phyloP scores from a whole-genome alignment of 2,113 vertebrate genomes.

The Python bivittatus region DNA sequence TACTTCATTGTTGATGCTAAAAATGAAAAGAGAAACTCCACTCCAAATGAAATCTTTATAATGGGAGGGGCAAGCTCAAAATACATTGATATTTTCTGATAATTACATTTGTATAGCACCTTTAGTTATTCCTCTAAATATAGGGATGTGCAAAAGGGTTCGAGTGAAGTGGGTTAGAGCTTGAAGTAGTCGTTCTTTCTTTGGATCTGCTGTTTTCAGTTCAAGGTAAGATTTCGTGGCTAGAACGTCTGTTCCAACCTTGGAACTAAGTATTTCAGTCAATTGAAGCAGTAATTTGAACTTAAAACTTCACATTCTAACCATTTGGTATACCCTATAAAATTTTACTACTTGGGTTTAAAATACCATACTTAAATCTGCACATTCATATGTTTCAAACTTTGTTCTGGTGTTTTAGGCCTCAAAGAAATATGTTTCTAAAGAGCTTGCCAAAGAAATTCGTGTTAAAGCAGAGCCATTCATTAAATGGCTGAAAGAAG shows the following conservation, averaged over 20 bases:
- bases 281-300: not conserved
- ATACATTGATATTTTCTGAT: not conserved
- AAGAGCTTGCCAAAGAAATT: slow-evolving; percentile 99
- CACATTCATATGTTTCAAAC: not conserved
- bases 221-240: not conserved
- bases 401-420: slow-evolving; percentile 71
- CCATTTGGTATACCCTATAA: not conserved
- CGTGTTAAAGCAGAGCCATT: slow-evolving; percentile 95
- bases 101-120: not conserved
- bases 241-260: not conserved
- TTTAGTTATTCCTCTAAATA: not conserved
- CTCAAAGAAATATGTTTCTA: slow-evolving; percentile 97
- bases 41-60: not conserved
- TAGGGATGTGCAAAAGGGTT: not conserved
- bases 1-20: not conserved
- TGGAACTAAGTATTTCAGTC: not conserved
- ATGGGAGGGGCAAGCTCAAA: not conserved
- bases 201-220: not conserved
- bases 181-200: not conserved
- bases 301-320: not conserved
- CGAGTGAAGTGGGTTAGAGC: not conserved
- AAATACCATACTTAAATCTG: not conserved
- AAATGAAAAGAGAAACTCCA: not conserved
- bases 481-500: slow-evolving; percentile 97
- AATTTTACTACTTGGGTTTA: not conserved